These are phyloP conservation scores for Rhimphoctona megacephalus DNA, from an alignment of 2,888 invertebrate species.

Conservation along the genomic window DNA sequence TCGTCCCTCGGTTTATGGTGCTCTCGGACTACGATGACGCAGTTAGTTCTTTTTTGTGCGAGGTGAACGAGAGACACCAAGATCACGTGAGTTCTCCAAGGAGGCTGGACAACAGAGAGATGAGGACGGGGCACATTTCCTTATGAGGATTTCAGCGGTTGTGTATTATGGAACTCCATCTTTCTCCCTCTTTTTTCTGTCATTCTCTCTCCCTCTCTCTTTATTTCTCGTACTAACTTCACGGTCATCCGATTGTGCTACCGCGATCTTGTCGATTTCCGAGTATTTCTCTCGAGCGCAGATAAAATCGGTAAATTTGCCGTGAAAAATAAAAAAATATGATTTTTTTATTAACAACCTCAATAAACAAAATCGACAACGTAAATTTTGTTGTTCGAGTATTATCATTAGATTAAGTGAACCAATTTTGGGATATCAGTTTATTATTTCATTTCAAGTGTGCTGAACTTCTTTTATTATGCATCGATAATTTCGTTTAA, in stretches of 20 bases:
- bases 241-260: conserved; percentile 33
- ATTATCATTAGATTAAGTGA: not conserved
- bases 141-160: conserved; percentile 73
- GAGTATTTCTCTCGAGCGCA: not conserved
- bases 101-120: conserved; percentile 41
- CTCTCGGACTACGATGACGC: conserved; percentile 68
- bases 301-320: not conserved
- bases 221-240: conserved; percentile 18
- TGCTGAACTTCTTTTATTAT: not conserved
- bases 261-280: conserved; percentile 53
- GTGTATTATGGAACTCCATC: conserved; percentile 72
- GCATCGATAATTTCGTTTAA: not conserved
- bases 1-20: conserved; percentile 54
- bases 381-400: not conserved
- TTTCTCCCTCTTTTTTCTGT: conserved; percentile 13
- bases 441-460: not conserved
- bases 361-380: not conserved
- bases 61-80: conserved; percentile 73
- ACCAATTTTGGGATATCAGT: no score
- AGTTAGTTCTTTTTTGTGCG: conserved; percentile 75
- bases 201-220: conserved; percentile 17
- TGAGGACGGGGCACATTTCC: conserved; percentile 75
- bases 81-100: conserved; percentile 36
- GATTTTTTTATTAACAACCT: not conserved
- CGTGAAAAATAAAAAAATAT: not conserved